phyloP scores from a whole-genome alignment of 2,888 invertebrate genomes.

The Endotricha flammealis region DNA sequence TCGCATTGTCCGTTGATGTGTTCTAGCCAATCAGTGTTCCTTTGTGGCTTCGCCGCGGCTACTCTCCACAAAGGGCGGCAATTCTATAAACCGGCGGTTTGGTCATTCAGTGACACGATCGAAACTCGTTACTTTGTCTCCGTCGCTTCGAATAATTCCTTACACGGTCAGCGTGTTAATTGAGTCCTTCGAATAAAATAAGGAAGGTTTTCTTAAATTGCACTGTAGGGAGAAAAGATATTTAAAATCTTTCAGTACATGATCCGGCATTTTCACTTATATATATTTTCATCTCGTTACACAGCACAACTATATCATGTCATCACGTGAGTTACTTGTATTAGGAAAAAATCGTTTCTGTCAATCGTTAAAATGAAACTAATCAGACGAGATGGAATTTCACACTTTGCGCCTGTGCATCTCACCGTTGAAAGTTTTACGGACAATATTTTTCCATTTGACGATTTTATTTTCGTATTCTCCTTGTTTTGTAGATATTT shows the following conservation, averaged over 20 bases:
- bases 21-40: constrained; percentile 46
- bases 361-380: no score
- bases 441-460: constrained; percentile 21
- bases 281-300: no score
- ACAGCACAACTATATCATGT: no score
- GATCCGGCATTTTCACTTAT: no score
- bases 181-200: constrained; percentile 6
- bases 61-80: constrained; percentile 37
- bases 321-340: background rate
- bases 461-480: constrained; percentile 23
- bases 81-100: constrained; percentile 37
- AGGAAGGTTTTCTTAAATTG: constrained; percentile 4
- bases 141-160: constrained; percentile 14
- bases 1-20: constrained; percentile 54
- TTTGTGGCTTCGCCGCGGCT: constrained; percentile 40
- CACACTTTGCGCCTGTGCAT: constrained; percentile 33
- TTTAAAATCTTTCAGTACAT: no score
- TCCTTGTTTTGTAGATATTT: constrained; percentile 12
- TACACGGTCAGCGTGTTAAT: constrained; percentile 9
- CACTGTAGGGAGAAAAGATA: no score
- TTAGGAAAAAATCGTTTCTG: background rate
- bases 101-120: constrained; percentile 29
- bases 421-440: constrained; percentile 34
- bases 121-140: constrained; percentile 19
- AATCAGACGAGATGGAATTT: constrained; percentile 39